Evolutionary conservation across 1,140 invertebrate genomes (phyloP).

Genomic region (Drosophila gunungcola): DNA sequence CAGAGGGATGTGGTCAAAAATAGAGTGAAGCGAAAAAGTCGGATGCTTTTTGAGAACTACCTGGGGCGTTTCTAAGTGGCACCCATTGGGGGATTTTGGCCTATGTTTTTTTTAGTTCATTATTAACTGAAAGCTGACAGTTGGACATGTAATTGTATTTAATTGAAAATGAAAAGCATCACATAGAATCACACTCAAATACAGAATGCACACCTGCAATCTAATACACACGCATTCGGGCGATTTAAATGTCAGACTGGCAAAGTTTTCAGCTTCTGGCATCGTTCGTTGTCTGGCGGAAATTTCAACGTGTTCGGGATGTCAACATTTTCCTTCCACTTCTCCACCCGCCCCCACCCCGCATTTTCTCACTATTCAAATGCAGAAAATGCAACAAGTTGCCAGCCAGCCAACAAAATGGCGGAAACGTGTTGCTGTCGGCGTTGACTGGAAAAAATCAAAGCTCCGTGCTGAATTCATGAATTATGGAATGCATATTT

Average conservation of each 20-base stretch:
- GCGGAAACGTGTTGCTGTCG: slow-evolving; percentile 78
- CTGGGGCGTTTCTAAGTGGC: slow-evolving; percentile 50
- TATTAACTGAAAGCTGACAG: slow-evolving; percentile 79
- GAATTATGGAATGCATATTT: slow-evolving; percentile 81
- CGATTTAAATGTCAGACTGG: slow-evolving; percentile 73
- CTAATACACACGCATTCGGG: not conserved
- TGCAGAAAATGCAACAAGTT: slow-evolving; percentile 70
- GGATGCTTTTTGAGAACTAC: slow-evolving; percentile 32
- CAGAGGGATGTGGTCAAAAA: slow-evolving; percentile 42
- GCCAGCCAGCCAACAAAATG: slow-evolving; percentile 71
- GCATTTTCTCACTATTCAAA: slow-evolving; percentile 19
- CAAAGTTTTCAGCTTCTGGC: slow-evolving; percentile 34
- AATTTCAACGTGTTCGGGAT: slow-evolving; percentile 73
- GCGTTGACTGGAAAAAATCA: slow-evolving; percentile 63
- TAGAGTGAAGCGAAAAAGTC: slow-evolving; percentile 33
- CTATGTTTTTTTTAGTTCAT: slow-evolving; percentile 51
- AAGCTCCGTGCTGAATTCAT: slow-evolving; percentile 29
- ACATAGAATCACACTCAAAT: slow-evolving; percentile 36
- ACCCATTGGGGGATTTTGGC: slow-evolving; percentile 10
- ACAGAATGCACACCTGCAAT: slow-evolving; percentile 38
- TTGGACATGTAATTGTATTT: slow-evolving; percentile 56
- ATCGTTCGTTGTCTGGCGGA: slow-evolving; percentile 50
- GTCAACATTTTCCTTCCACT: slow-evolving; percentile 42
- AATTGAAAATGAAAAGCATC: slow-evolving; percentile 58
- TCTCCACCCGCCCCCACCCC: not conserved